Evolutionary conservation across 2,113 vertebrate species (phyloP).

Genomic region (Rhea americana): DNA sequence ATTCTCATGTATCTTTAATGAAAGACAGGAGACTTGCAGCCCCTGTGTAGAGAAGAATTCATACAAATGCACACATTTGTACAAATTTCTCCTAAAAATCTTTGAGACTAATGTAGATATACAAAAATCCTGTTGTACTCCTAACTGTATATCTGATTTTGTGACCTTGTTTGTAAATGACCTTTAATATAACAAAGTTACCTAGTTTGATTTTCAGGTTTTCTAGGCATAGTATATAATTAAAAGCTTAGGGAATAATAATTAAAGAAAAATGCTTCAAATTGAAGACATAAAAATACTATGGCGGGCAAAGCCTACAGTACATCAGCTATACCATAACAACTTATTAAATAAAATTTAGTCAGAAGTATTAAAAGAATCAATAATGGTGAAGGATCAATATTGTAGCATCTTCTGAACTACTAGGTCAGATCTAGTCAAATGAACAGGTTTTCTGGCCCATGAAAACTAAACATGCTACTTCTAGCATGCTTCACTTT

Average conservation of each 20-base stretch:
- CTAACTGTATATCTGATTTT: background rate
- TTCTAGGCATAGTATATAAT: background rate
- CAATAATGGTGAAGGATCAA: background rate
- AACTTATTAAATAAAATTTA: background rate
- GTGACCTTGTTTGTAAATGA: background rate
- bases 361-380: background rate
- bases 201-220: background rate
- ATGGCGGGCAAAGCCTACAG: background rate
- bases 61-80: background rate
- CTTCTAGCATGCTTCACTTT: accelerated
- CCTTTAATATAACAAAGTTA: background rate
- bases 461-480: background rate
- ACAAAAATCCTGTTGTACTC: background rate
- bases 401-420: background rate
- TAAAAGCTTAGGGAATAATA: background rate
- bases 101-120: accelerated
- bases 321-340: background rate
- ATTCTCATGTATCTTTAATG: background rate
- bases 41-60: background rate
- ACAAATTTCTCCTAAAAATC: background rate
- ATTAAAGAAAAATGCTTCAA: background rate
- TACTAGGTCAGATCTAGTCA: background rate
- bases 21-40: background rate
- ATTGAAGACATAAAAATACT: background rate
- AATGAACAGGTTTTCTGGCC: background rate